Conservation (phyloP, 2,797 vertebrate species). For the Epinephelus coioides region DNA sequence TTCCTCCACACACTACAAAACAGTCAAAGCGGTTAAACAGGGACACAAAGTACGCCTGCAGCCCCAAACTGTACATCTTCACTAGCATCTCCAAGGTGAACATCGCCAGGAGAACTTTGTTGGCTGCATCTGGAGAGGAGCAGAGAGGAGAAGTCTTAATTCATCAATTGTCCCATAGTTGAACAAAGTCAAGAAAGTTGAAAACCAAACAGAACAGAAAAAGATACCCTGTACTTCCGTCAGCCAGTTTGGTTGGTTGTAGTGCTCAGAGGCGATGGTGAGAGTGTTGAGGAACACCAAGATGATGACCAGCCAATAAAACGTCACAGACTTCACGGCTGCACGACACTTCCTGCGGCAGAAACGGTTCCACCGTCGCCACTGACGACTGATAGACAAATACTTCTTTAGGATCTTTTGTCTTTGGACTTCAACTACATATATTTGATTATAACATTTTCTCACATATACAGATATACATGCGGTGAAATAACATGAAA, state of each 20-base stretch:
- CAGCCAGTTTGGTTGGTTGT: constrained; percentile 96
- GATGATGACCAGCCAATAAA: constrained; percentile 99
- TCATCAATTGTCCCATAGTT: not conserved
- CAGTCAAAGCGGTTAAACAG: constrained; percentile 99
- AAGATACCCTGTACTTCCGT: constrained; percentile 94
- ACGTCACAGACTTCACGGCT: constrained; percentile 96
- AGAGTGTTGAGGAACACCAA: constrained; percentile 99
- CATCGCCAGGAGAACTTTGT: constrained; percentile 96
- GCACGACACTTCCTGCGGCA: constrained; percentile 94
- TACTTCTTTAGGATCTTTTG: constrained; percentile 9
- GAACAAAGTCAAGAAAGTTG: not conserved
- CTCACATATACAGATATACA: not conserved
- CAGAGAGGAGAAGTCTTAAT: not conserved
- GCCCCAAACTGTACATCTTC: constrained; percentile 98
- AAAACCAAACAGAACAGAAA: not conserved
- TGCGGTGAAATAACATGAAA: constrained; percentile 19
- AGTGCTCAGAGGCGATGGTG: constrained; percentile 98
- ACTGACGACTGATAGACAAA: constrained; percentile 89
- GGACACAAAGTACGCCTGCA: constrained; percentile 97
- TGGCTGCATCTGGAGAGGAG: constrained; percentile 91
- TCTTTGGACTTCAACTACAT: not conserved
- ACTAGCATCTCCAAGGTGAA: constrained; percentile 98
- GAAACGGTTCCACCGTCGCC: constrained; percentile 97
- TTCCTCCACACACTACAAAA: constrained; percentile 98
- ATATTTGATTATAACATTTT: not conserved